These are phyloP conservation scores for Centropus bengalensis DNA, from an alignment of 2,113 vertebrate genomes.

Conservation along the genomic window DNA sequence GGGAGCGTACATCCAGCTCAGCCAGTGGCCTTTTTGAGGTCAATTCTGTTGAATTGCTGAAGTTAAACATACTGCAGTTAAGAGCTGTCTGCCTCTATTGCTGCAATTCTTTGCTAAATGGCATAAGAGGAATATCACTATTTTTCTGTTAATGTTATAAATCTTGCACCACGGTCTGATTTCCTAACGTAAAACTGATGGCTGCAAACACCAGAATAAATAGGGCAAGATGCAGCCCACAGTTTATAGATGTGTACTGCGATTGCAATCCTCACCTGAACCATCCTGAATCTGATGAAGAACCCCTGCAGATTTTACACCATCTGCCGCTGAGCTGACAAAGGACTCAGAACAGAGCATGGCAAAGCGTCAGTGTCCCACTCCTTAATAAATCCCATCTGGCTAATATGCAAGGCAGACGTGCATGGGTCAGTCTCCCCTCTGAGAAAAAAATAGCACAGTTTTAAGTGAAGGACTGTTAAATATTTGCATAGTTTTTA, in stretches of 20 bases:
- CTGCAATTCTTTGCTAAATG: constrained; percentile 13
- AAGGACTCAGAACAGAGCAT: not conserved
- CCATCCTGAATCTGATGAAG: not conserved
- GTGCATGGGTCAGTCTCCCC: not conserved
- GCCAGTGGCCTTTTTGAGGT: not conserved
- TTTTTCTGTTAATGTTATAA: not conserved
- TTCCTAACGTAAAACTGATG: not conserved
- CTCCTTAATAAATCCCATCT: not conserved
- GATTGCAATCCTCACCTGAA: not conserved
- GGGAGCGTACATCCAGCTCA: not conserved
- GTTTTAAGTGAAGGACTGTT: not conserved
- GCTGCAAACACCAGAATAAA: not conserved
- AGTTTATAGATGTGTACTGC: not conserved
- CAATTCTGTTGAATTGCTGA: not conserved
- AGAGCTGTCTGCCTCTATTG: not conserved
- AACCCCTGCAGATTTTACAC: not conserved
- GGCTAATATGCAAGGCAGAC: not conserved
- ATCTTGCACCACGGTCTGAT: not conserved
- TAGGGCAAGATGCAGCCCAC: not conserved
- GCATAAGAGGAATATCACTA: not conserved
- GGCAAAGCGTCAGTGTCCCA: not conserved
- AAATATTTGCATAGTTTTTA: constrained; percentile 55
- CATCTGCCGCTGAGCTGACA: not conserved
- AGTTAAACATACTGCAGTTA: not conserved
- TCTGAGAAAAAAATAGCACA: not conserved